phyloP scores from a whole-genome alignment of 2,797 vertebrate genomes.

The Schizothorax lantsangensis region DNA sequence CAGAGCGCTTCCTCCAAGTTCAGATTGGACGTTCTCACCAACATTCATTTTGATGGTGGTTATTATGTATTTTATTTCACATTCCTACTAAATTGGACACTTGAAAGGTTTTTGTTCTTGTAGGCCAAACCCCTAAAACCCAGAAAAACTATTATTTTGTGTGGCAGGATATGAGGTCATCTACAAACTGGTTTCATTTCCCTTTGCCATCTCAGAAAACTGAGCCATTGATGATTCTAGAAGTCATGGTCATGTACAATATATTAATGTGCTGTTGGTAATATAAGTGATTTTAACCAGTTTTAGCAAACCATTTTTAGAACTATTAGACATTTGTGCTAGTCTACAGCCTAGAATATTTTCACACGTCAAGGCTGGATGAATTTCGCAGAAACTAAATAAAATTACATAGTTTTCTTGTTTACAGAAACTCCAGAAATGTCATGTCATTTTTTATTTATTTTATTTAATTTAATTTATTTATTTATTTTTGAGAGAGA shows the following conservation, averaged over 20 bases:
- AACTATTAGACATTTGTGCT: neutral
- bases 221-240: constrained; percentile 57
- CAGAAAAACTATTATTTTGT: constrained; percentile 18
- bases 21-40: constrained; percentile 2
- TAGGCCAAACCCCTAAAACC: constrained; percentile 8
- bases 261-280: constrained; percentile 34
- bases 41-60: neutral
- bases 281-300: neutral
- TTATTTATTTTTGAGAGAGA: neutral
- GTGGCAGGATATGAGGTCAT: constrained; percentile 68
- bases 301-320: neutral
- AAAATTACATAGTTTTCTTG: neutral
- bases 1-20: constrained; percentile 9
- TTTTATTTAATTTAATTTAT: no score
- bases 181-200: constrained; percentile 68
- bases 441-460: neutral
- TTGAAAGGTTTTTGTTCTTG: neutral
- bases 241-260: constrained; percentile 46
- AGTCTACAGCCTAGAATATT: neutral
- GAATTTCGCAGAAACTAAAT: neutral
- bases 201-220: constrained; percentile 55
- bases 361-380: neutral
- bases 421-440: neutral
- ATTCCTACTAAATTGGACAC: neutral
- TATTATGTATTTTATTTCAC: constrained; percentile 32